Conservation (phyloP, 1,140 invertebrate species). For the Papilio machaon region DNA sequence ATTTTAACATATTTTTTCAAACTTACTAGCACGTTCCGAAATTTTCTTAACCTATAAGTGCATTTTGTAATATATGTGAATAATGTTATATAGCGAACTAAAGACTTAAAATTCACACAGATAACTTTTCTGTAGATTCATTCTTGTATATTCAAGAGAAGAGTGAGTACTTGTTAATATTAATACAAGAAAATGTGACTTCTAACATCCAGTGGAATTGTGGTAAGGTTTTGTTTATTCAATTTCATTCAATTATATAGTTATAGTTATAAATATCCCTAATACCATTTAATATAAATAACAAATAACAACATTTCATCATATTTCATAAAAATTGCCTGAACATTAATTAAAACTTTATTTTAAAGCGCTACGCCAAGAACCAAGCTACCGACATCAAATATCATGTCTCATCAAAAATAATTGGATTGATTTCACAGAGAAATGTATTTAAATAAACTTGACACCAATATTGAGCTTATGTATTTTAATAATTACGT, state of each 20-base stretch:
- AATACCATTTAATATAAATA: neutral
- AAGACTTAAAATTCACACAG: neutral
- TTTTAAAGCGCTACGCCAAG: neutral
- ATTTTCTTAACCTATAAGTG: neutral
- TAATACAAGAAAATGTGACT: too few species aligned
- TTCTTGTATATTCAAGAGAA: too few species aligned
- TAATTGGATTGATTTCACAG: conserved; percentile 18
- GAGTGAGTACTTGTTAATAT: too few species aligned
- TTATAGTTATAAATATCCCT: neutral
- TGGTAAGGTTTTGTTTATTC: too few species aligned
- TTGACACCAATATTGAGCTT: neutral
- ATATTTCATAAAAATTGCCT: neutral
- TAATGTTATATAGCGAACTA: neutral
- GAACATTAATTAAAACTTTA: conserved; percentile 5
- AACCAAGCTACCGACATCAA: neutral
- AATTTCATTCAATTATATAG: too few species aligned
- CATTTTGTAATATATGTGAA: neutral
- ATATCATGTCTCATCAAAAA: neutral
- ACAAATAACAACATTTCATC: neutral
- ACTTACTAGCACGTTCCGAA: neutral
- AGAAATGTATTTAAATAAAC: neutral
- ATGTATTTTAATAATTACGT: neutral
- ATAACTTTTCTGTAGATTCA: neutral
- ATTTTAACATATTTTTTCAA: neutral
- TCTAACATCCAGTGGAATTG: too few species aligned